Base-by-base conservation (phyloP, 1,140 invertebrate species). In the Portunus trituberculatus region DNA sequence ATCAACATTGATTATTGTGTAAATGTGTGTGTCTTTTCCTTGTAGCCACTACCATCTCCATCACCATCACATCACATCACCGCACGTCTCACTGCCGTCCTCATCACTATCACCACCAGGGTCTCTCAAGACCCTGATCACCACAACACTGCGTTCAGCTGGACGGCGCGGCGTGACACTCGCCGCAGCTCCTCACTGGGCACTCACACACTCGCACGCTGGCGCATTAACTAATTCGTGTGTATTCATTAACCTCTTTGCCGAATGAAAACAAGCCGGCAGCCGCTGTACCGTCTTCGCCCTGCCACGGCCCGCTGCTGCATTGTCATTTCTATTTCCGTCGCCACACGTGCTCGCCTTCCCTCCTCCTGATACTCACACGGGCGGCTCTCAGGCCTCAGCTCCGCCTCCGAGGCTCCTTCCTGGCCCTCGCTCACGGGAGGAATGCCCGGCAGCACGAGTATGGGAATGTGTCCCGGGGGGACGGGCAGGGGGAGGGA, bases 271-370 rank as follows among this genome's bases (percentile, higher is more conserved):
- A 76, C n/a, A 12, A 76, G 67, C 67, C 67, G 67, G 67, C 67
- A n/a, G 52, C 67, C 25, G 67, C 67, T 76, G 67, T 7, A 20
- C 20, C 67, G 4, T 25, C 67, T 76, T 76, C 67, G 67, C 67
- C 67, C 67, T 76, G 67, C 67, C 67, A 76, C 25, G 67, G 67
- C 67, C 67, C 67, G 67, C 67, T 76, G 67, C 67, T 76, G 67
- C 67, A 76, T 76, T 76, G 67, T 76, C 67, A 76, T n/a, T 25
- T 76, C 67, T 76, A 76, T 76, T 76, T 76, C 67, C n/a, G 67
- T 76, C 67, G 67, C 20, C 8, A 76, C 67, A 76, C 67, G 67
- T 76, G 67, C 67, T 76, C 67, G 67, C 67, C 67, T 76, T 20
- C 67, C 67, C 67, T 59, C n/a, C 67, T n/a, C 67, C 67, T 76